A percentile compares a stretch with the other conserved stretches of the same genome.
Conservation (phyloP, 92 coral and sea anemone genomes). For the Paramuricea clavata region DNA sequence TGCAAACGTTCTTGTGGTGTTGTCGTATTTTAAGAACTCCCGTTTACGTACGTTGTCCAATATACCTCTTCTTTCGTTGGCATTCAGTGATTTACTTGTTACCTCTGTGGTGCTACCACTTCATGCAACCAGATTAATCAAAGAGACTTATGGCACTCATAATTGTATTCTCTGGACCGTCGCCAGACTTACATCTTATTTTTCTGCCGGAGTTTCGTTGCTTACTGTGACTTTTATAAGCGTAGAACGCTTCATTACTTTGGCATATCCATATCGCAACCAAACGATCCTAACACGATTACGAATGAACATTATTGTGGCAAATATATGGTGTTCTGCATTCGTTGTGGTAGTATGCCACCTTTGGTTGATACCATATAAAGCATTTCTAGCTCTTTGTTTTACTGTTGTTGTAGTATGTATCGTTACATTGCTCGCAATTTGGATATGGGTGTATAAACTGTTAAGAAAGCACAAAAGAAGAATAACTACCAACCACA, state of each 20-base stretch:
- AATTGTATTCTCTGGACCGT: slow-evolving; percentile 26
- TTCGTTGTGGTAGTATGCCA: neutral
- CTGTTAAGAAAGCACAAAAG: slow-evolving; percentile 1
- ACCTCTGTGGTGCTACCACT: slow-evolving; percentile 26
- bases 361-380: slow-evolving; percentile 7
- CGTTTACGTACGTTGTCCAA: slow-evolving; percentile 25
- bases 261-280: slow-evolving; percentile 39
- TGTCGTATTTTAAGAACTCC: slow-evolving; percentile 1
- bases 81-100: slow-evolving; percentile 20
- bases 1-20: slow-evolving; percentile 7
- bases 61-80: slow-evolving; percentile 15
- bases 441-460: slow-evolving; percentile 28
- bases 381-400: neutral
- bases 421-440: neutral
- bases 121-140: neutral
- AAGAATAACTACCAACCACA: neutral
- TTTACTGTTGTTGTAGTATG: neutral
- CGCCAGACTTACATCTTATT: neutral
- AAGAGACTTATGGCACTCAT: slow-evolving; percentile 12
- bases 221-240: slow-evolving; percentile 12
- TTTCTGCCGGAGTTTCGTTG: slow-evolving; percentile 27
- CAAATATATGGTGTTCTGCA: neutral
- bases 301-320: slow-evolving; percentile 8
- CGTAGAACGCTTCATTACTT: slow-evolving; percentile 35
- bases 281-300: slow-evolving; percentile 12